Evolutionary conservation across 1,140 invertebrate genomes (phyloP).

Genomic region (Drosophila sp.): DNA sequence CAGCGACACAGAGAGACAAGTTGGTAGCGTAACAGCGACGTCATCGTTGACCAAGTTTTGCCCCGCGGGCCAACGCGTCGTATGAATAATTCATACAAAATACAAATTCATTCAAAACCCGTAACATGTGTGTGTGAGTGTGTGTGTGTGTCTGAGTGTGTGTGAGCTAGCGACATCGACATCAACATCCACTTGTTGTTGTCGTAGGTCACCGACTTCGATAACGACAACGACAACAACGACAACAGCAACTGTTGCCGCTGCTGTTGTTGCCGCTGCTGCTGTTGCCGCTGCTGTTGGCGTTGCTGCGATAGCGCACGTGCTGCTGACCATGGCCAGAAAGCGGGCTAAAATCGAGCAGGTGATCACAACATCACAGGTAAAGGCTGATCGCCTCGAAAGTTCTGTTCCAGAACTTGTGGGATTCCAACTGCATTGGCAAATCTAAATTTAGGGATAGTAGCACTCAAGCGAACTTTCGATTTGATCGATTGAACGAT

Average conservation of each 20-base stretch:
- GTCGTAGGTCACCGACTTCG: constrained; percentile 75
- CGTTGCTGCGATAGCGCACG: constrained; percentile 27
- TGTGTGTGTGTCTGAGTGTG: no score
- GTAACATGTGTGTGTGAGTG: background rate
- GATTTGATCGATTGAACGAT: background rate
- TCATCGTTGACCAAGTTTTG: constrained; percentile 25
- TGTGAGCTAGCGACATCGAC: constrained; percentile 8
- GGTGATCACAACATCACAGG: background rate
- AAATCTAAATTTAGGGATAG: no score
- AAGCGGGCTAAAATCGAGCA: background rate
- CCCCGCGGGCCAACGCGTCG: constrained; percentile 51
- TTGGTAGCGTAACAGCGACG: constrained; percentile 36
- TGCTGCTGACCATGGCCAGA: constrained; percentile 18
- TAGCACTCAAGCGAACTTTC: background rate
- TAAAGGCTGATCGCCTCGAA: background rate
- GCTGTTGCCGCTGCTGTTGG: background rate
- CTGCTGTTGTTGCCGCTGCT: background rate
- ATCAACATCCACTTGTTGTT: constrained; percentile 31
- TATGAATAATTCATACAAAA: constrained; percentile 62
- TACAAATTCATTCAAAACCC: constrained; percentile 55
- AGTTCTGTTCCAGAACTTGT: constrained; percentile 4
- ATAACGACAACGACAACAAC: constrained; percentile 44
- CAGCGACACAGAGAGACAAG: constrained; percentile 56
- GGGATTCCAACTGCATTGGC: background rate
- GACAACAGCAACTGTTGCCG: constrained; percentile 33